These are phyloP conservation scores for Mus caroli DNA, from an alignment of 2,797 vertebrate genomes.

Conservation along the genomic window DNA sequence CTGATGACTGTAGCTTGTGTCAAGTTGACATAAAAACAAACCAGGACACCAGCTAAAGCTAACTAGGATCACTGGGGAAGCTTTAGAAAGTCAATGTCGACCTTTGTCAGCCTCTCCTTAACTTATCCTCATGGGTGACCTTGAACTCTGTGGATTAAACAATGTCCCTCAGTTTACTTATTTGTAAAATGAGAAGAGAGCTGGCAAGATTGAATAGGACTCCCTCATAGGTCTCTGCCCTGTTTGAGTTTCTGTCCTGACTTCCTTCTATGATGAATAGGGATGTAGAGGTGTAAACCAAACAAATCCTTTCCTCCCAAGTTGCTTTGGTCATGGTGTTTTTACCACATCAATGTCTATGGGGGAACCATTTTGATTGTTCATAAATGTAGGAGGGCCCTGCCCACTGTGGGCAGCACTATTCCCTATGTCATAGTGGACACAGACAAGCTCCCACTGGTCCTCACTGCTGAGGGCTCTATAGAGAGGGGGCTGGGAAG, in stretches of 20 bases:
- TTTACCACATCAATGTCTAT: no score
- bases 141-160: neutral
- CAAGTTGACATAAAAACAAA: no score
- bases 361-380: no score
- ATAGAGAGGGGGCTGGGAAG: neutral
- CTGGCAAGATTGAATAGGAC: neutral
- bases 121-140: neutral
- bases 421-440: neutral
- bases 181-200: neutral
- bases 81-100: neutral
- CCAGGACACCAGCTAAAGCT: neutral
- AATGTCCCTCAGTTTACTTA: neutral
- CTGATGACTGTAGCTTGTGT: no score
- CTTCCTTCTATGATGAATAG: no score
- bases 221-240: no score
- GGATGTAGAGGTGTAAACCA: no score
- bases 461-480: neutral
- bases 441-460: neutral
- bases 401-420: no score
- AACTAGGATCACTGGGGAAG: neutral
- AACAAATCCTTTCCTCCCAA: no score
- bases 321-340: no score
- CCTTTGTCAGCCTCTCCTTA: neutral
- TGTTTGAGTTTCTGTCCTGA: no score
- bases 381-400: neutral